A percentile compares a stretch with the other conserved stretches of the same genome.
phyloP scores from a whole-genome alignment of 2,113 vertebrate genomes.

The Nettapus auritus region DNA sequence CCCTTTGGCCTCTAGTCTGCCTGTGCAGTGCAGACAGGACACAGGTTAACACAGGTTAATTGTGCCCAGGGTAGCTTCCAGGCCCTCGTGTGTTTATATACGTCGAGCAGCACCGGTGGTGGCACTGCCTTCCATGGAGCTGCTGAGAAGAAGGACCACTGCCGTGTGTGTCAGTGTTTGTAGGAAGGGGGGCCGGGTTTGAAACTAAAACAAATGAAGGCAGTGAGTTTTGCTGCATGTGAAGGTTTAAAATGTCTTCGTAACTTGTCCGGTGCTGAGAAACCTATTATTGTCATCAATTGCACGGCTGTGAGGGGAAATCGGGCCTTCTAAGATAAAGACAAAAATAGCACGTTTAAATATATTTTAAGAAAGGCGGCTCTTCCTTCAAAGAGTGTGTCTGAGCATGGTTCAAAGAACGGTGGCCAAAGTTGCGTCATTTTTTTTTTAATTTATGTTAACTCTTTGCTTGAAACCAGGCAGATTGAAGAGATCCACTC shows the following conservation, averaged over 20 bases:
- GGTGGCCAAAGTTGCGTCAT: not conserved
- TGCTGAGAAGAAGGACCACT: not conserved
- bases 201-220: not conserved
- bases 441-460: not conserved
- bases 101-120: not conserved
- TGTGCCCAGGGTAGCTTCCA: not conserved
- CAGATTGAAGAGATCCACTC: not conserved
- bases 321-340: constrained; percentile 58
- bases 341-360: constrained; percentile 46
- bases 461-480: not conserved
- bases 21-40: not conserved
- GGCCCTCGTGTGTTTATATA: rapidly evolving
- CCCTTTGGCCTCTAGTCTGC: not conserved
- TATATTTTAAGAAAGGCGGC: constrained; percentile 41
- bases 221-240: not conserved
- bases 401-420: not conserved
- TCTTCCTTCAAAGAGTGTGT: constrained; percentile 33
- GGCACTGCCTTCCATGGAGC: not conserved
- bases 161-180: not conserved
- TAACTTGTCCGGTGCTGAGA: not conserved
- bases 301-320: constrained; percentile 51
- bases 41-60: not conserved
- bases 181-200: not conserved
- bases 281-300: constrained; percentile 40
- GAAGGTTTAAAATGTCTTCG: not conserved